These are phyloP conservation scores for Micrasema minimum DNA, from an alignment of 1,140 invertebrate genomes.

Conservation along the genomic window DNA sequence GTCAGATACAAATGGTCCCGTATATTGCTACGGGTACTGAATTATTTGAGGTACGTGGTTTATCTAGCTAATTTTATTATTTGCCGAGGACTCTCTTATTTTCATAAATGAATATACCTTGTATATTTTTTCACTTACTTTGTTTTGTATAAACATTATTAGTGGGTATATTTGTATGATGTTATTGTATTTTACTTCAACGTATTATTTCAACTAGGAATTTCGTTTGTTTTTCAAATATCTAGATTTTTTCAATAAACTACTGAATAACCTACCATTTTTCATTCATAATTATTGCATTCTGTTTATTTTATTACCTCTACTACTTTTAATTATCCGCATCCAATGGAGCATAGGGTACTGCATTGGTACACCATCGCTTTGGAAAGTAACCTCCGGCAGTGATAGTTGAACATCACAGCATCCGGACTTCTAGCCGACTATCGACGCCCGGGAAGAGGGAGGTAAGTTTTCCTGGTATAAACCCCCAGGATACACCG, in stretches of 20 bases:
- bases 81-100: not conserved
- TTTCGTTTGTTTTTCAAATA: no score
- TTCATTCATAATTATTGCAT: no score
- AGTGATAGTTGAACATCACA: slow-evolving; percentile 21
- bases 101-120: not conserved
- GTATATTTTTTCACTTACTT: slow-evolving; percentile 7
- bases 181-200: no score
- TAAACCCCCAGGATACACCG: slow-evolving; percentile 19
- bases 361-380: no score
- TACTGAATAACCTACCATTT: no score
- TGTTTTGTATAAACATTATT: not conserved
- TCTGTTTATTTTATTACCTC: no score
- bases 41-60: slow-evolving; percentile 6
- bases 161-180: no score
- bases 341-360: no score
- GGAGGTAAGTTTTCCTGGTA: slow-evolving; percentile 15
- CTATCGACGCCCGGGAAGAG: not conserved
- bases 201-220: no score
- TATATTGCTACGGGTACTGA: slow-evolving; percentile 5
- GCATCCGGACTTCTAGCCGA: slow-evolving; percentile 18
- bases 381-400: slow-evolving; percentile 11
- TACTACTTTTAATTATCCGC: no score
- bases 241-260: no score
- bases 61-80: slow-evolving; percentile 13
- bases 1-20: not conserved